phyloP scores from a whole-genome alignment of 1,140 invertebrate genomes.

The Achatina immaculata region DNA sequence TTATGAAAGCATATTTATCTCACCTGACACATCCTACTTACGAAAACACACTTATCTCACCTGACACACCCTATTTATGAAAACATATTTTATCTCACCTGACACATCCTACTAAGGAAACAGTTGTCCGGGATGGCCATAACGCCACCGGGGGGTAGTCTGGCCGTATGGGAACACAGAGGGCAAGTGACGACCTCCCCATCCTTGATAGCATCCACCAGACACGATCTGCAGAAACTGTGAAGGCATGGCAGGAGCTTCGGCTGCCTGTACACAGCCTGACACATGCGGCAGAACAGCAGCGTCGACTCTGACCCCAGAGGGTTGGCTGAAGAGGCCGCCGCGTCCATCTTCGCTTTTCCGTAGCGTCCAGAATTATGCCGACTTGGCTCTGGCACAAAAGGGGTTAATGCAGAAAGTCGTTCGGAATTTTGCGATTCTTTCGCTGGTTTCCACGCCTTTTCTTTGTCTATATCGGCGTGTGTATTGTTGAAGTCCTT shows the following conservation, averaged over 20 bases:
- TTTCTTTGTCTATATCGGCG: too few relatives aligned
- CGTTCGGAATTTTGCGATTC: background rate
- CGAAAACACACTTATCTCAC: too few relatives aligned
- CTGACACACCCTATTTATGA: too few relatives aligned
- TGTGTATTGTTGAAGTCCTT: too few relatives aligned
- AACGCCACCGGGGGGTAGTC: conserved; percentile 29
- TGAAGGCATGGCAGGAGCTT: conserved; percentile 57
- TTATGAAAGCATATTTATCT: too few relatives aligned
- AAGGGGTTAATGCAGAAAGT: background rate
- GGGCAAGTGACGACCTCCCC: conserved; percentile 39
- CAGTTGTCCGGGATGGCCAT: conserved; percentile 42
- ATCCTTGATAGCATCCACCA: conserved; percentile 19
- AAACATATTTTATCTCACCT: too few relatives aligned
- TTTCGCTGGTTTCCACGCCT: background rate
- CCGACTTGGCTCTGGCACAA: background rate
- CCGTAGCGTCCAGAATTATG: background rate
- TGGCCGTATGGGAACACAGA: conserved; percentile 35
- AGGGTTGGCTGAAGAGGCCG: background rate
- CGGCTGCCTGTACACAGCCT: conserved; percentile 48
- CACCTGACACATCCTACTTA: too few relatives aligned
- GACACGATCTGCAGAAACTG: conserved; percentile 52
- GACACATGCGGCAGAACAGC: conserved; percentile 53
- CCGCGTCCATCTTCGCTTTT: background rate
- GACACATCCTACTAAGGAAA: conserved; percentile 44
- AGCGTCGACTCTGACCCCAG: conserved; percentile 10